phyloP scores from a whole-genome alignment of 2,113 vertebrate species.

The Delphinapterus leucas region DNA sequence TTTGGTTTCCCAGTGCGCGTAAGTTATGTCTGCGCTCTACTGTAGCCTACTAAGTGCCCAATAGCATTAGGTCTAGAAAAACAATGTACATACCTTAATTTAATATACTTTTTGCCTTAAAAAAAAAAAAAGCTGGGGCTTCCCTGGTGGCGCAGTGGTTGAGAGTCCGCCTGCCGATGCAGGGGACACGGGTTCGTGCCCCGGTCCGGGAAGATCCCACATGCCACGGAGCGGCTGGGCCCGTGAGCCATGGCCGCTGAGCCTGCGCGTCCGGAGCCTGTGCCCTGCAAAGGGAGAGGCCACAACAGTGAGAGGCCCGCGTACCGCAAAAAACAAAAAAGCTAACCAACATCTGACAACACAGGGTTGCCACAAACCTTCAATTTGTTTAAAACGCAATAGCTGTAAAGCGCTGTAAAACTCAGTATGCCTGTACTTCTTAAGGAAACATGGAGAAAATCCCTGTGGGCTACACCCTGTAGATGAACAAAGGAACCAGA shows the following conservation, averaged over 20 bases:
- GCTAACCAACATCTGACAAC: background rate
- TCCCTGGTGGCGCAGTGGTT: no score
- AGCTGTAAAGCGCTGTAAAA: background rate
- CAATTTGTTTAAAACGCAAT: background rate
- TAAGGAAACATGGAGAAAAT: background rate
- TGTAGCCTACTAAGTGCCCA: background rate
- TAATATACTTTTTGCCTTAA: background rate
- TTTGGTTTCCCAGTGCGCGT: background rate
- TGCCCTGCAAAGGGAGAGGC: no score
- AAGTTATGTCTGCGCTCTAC: background rate
- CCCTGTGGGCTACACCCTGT: background rate
- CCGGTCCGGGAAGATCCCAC: no score
- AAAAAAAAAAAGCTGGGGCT: background rate
- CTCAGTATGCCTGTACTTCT: background rate
- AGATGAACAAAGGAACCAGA: background rate
- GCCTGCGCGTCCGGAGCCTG: no score
- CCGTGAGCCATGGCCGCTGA: no score
- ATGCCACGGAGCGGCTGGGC: no score
- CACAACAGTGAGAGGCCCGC: no score
- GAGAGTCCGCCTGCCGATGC: no score
- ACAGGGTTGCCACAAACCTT: background rate
- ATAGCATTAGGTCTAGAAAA: background rate
- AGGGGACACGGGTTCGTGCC: no score
- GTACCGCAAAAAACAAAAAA: background rate
- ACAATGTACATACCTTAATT: background rate